phyloP scores from a whole-genome alignment of 2,797 vertebrate species.

The Epinephelus awoara region DNA sequence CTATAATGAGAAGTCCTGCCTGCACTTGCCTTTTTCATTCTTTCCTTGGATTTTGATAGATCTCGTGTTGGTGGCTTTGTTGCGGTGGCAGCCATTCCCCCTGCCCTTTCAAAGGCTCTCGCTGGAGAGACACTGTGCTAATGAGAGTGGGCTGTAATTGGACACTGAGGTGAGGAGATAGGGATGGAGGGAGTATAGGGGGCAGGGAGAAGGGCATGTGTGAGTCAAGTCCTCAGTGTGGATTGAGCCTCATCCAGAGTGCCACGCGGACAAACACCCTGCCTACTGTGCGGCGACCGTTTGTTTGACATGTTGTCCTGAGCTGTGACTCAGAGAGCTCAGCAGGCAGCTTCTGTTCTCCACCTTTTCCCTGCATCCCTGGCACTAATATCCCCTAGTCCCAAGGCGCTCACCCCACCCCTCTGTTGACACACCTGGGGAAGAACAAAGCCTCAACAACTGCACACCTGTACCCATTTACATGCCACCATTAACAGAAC shows the following conservation, averaged over 20 bases:
- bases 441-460: constrained; percentile 52
- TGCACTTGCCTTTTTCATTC: constrained; percentile 85
- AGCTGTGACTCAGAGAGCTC: constrained; percentile 58
- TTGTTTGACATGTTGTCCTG: constrained; percentile 60
- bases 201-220: constrained; percentile 77
- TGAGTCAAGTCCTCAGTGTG: constrained; percentile 79
- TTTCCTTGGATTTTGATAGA: constrained; percentile 84
- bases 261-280: constrained; percentile 58
- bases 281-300: constrained; percentile 50
- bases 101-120: constrained; percentile 85
- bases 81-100: constrained; percentile 79
- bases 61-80: constrained; percentile 82
- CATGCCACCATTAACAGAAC: constrained; percentile 27
- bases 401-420: constrained; percentile 26
- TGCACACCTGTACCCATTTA: constrained; percentile 45
- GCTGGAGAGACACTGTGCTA: constrained; percentile 85
- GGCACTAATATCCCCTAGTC: constrained; percentile 46
- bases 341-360: constrained; percentile 39
- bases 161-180: constrained; percentile 82
- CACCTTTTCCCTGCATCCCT: constrained; percentile 40
- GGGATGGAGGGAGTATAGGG: constrained; percentile 72
- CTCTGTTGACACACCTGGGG: constrained; percentile 57
- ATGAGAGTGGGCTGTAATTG: constrained; percentile 85
- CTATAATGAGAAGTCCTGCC: constrained; percentile 85
- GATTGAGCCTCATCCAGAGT: constrained; percentile 63